Conservation (phyloP, 1,140 invertebrate genomes). For the Lucilia sericata region DNA sequence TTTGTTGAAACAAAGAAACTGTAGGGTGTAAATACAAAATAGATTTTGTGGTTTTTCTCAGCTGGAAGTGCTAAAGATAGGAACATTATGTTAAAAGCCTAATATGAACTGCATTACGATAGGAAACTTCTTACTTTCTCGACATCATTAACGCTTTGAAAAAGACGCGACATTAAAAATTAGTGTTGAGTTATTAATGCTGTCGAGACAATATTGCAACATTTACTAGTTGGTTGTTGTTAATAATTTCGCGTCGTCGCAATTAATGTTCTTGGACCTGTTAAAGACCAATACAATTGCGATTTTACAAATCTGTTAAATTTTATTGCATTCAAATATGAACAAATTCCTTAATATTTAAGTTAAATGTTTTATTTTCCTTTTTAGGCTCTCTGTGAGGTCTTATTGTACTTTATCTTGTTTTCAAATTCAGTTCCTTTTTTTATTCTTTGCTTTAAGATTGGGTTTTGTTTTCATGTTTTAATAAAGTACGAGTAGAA, state of each 20-base stretch:
- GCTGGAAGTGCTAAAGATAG: slow-evolving; percentile 13
- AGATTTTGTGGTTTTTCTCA: slow-evolving; percentile 35
- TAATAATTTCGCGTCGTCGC: not conserved
- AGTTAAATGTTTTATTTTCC: not conserved
- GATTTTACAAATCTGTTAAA: not conserved
- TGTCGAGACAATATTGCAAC: not conserved
- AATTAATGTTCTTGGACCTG: not conserved
- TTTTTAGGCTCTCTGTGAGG: not conserved
- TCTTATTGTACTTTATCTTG: not conserved
- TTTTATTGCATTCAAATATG: not conserved
- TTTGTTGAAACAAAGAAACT: not conserved
- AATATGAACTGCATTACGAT: not conserved
- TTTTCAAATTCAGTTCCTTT: not conserved
- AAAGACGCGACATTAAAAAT: slow-evolving; percentile 27
- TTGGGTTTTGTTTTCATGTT: not conserved
- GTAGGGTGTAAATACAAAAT: slow-evolving; percentile 32
- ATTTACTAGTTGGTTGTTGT: not conserved
- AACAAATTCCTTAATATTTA: not conserved
- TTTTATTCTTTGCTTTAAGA: not conserved
- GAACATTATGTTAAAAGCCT: not conserved
- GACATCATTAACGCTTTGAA: slow-evolving; percentile 13
- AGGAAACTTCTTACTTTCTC: not conserved
- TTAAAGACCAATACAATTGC: not conserved
- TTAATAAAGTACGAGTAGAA: slow-evolving; percentile 5
- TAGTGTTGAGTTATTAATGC: not conserved